phyloP scores from a whole-genome alignment of 1,140 invertebrate genomes.

The Macrosteles quadrilineatus region DNA sequence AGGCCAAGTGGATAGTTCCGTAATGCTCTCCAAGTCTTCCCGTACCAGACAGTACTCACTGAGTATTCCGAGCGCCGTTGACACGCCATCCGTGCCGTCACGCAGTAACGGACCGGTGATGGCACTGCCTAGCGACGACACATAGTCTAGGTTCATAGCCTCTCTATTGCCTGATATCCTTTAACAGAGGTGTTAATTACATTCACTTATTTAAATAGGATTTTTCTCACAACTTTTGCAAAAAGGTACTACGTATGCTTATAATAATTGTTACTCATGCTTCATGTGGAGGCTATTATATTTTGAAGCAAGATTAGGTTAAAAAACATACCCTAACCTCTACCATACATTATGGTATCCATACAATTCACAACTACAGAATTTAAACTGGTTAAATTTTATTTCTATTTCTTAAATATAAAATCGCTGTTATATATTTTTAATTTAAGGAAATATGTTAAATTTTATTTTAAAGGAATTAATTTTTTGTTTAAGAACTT shows the following conservation, averaged over 20 bases:
- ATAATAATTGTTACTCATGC: not conserved
- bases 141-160: slow-evolving; percentile 82
- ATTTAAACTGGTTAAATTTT: too few relatives aligned
- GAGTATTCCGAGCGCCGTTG: slow-evolving; percentile 73
- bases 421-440: too few relatives aligned
- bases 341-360: too few relatives aligned
- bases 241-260: not conserved
- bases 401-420: too few relatives aligned
- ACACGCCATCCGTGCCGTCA: slow-evolving; percentile 69
- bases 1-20: slow-evolving; percentile 85
- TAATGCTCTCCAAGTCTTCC: slow-evolving; percentile 87
- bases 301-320: too few relatives aligned
- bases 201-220: not conserved
- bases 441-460: too few relatives aligned
- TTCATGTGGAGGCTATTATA: not conserved
- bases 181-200: slow-evolving; percentile 42
- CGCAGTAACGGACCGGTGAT: slow-evolving; percentile 73
- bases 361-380: too few relatives aligned
- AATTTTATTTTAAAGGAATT: too few relatives aligned
- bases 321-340: too few relatives aligned
- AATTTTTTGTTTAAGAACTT: too few relatives aligned
- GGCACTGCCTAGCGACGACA: slow-evolving; percentile 66
- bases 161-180: slow-evolving; percentile 76
- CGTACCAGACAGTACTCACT: slow-evolving; percentile 81
- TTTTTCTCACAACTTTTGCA: not conserved